These are phyloP conservation scores for Sphaerodactylus townsendi DNA, from an alignment of 2,113 vertebrate genomes.

Conservation along the genomic window DNA sequence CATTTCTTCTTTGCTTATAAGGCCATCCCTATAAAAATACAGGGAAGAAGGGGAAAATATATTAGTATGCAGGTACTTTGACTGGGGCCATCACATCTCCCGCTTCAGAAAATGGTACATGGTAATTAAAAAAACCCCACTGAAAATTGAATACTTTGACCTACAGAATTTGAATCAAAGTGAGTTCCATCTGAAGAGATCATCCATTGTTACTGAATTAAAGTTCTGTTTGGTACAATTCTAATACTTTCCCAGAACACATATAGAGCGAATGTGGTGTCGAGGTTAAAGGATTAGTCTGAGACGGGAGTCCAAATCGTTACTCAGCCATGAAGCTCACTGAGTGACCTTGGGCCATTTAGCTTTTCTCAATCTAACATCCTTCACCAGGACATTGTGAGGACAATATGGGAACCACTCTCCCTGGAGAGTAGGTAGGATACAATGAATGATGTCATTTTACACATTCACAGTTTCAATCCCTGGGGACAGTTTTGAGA, in stretches of 20 bases:
- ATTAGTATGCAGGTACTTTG: neutral
- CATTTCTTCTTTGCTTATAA: slow-evolving; percentile 98
- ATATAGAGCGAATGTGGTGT: neutral
- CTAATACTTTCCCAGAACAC: neutral
- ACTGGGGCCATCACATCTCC: neutral
- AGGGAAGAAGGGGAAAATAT: slow-evolving; percentile 7
- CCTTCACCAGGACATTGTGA: too few species aligned
- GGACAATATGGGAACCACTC: too few species aligned
- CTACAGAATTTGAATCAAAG: neutral
- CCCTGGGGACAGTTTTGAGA: too few species aligned
- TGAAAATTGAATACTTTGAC: neutral
- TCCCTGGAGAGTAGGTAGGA: too few species aligned
- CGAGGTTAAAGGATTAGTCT: too few species aligned
- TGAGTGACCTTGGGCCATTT: too few species aligned
- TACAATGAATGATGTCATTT: too few species aligned
- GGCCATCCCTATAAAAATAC: slow-evolving; percentile 83
- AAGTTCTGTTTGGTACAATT: neutral
- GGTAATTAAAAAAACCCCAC: neutral
- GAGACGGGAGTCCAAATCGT: too few species aligned
- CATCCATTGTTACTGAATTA: neutral
- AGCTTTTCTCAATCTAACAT: too few species aligned
- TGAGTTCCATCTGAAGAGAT: neutral
- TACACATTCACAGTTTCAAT: too few species aligned
- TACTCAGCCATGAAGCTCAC: too few species aligned
- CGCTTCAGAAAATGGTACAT: neutral